Evolutionary conservation across 2,797 vertebrate genomes (phyloP), one percentile per base, ranked within the genome.

Genomic region (Catamblyrhynchus diadema): DNA sequence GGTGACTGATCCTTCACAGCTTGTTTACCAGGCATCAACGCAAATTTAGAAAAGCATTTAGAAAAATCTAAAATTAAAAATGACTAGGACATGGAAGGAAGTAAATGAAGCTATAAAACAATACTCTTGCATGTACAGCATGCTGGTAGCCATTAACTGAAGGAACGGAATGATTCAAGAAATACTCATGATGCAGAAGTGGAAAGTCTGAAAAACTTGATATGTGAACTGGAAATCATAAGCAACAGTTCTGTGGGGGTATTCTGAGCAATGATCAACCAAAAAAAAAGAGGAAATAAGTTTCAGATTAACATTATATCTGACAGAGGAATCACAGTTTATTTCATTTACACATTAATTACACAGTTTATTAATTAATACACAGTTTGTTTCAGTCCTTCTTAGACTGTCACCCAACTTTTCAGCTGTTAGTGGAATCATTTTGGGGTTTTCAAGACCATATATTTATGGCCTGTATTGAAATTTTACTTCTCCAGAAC

Each of bases 1-100:
- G 57, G 88, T 91, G 80, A 60, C 73, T 83, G 93, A 86, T 93
- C 33, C 65, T 88, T 93, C 93, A 64, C 65, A 94, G 80, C 72
- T 91, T 91, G 86, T 86, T 95, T 86, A 88, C 64, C 64, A 71
- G 69, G 37, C 75, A 86, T 77, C 79, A 80, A 70, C 21, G 78
- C 17, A 83, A 91, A 90, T 87, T 86, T 94, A 61, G 39, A 74
- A 86, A 78, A 78, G 9, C 12, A 41, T 57, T 88, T 64, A 66
- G 53, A 60, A 81, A 91, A 48, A 57, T 54, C 77, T 65, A 61
- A 78, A 83, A 83, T 95, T 91, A 57, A 91, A 95, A 71, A 50
- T 65, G 0, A 42, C 60, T 74, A 30, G 74, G 57, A 45, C 45
- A 64, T 50, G 37, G 25, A 81, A 82, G 35, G 56, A 62, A 85